Conservation (phyloP, 1,140 invertebrate genomes). For the Hyles vespertilio region DNA sequence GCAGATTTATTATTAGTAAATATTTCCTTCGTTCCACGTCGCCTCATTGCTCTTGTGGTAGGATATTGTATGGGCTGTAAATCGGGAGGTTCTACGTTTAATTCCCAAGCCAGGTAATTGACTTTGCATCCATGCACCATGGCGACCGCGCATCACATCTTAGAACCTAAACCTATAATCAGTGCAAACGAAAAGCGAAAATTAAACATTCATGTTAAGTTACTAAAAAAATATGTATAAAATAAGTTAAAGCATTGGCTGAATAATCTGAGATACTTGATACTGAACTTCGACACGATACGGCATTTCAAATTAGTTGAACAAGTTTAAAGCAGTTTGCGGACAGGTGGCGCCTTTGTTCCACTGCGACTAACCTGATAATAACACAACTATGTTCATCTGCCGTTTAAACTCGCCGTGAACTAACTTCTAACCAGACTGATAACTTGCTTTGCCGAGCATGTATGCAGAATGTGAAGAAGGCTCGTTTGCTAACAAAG, state of each 20-base stretch:
- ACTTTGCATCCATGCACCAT: too few relatives aligned
- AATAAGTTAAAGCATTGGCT: constrained; percentile 11
- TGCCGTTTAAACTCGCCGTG: constrained; percentile 19
- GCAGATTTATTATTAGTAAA: too few relatives aligned
- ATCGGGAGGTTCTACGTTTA: too few relatives aligned
- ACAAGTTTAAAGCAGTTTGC: constrained; percentile 40
- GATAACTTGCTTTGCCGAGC: constrained; percentile 20
- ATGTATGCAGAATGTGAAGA: constrained; percentile 11
- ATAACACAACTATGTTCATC: constrained; percentile 42
- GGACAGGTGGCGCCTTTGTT: constrained; percentile 36
- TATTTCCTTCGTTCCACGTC: too few relatives aligned
- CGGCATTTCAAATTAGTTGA: constrained; percentile 33
- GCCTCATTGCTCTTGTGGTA: too few relatives aligned
- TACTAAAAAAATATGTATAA: background rate
- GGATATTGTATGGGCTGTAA: too few relatives aligned
- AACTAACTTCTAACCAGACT: constrained; percentile 22
- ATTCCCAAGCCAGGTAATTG: too few relatives aligned
- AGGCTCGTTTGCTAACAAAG: constrained; percentile 10
- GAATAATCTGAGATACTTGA: constrained; percentile 27
- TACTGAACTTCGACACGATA: constrained; percentile 31
- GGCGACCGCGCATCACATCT: background rate
- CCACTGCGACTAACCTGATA: constrained; percentile 37
- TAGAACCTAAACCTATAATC: background rate
- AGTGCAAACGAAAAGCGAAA: background rate
- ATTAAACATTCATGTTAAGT: background rate